Conservation (phyloP, 2,113 vertebrate species). For the Brachypodius melanocephalos region DNA sequence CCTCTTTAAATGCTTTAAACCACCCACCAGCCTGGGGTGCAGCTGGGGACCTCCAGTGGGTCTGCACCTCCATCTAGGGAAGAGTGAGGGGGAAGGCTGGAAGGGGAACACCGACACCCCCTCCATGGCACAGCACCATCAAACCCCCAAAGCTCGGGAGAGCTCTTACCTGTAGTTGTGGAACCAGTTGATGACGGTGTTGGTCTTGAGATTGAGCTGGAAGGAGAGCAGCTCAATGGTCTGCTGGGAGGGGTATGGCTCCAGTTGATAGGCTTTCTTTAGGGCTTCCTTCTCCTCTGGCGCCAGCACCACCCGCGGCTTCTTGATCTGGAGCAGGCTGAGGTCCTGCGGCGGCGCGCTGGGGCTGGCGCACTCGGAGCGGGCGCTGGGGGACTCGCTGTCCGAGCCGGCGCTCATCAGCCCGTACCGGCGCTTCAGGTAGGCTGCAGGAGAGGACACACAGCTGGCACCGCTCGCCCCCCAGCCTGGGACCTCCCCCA, state of each 20-base stretch:
- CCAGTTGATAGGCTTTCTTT: conserved; percentile 90
- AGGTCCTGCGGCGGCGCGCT: conserved; percentile 80
- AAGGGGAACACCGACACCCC: not conserved
- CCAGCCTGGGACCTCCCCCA: accelerated
- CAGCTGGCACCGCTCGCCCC: not conserved
- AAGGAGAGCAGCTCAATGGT: conserved; percentile 93
- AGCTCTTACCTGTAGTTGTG: conserved; percentile 89
- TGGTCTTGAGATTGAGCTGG: conserved; percentile 95
- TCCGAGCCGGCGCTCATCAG: conserved; percentile 89
- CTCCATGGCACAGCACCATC: not conserved
- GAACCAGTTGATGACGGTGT: conserved; percentile 99
- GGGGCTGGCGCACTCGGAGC: conserved; percentile 90
- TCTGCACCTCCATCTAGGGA: not conserved
- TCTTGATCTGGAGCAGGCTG: conserved; percentile 91
- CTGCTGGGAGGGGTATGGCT: conserved; percentile 97
- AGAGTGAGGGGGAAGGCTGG: not conserved
- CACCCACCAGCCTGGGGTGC: not conserved
- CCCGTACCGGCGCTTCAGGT: conserved; percentile 93
- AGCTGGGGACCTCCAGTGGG: not conserved
- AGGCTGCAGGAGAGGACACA: conserved; percentile 76
- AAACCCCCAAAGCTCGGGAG: accelerated
- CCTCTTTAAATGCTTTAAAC: too few species aligned
- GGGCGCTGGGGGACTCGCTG: conserved; percentile 87
- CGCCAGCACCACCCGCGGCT: conserved; percentile 90
- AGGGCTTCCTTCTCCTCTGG: conserved; percentile 94